Base-by-base conservation (phyloP, 2,113 vertebrate species). In the Emydocephalus ijimae region DNA sequence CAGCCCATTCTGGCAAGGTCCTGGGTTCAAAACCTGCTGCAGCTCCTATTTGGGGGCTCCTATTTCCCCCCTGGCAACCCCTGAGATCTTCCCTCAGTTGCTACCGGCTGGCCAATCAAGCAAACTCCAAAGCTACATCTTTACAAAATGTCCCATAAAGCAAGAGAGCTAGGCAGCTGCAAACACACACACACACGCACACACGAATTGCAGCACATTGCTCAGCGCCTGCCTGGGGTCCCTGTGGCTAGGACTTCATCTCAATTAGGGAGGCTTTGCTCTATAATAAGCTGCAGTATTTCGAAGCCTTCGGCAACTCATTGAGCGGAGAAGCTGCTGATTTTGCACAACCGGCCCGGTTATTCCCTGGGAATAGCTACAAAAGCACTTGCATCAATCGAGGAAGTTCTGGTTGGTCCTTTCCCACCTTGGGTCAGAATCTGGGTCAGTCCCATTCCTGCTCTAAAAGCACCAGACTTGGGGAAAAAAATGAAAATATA, bases 271-370 rank as follows among this genome's bases (percentile, higher is more conserved):
- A 26, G 11, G 18, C 89, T 55, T 54, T 57, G 56, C 56, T 74
- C 48, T 45, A 45, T 88, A 93, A 93, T 91, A 93, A 59, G 81
- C 57, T 15, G 54, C 24, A 14, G 39, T 48, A 3, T 74, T 5
- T 64, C 34, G 61, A 20, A 55, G 89, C 89, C 92, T 93, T 43
- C 55, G 92, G 57, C 39, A 87, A 52, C 59, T 69, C 18, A 90
- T 87, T 93, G n/a, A 87, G 85, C 15, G 15, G 92, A 87, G 45
- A 64, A 81, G 29, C 89, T 64, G 85, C 69, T 93, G 92, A 64
- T 90, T 48, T 52, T 90, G 29, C 48, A 50, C 48, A 81, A 61
- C 59, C 15, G 29, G 18, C n/a, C 86, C 48, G 18, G 89, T 23
- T 91, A 43, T 90, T 55, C 85, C 87, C 50, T 18, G 14, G 48